Evolutionary conservation across 1,140 invertebrate genomes (phyloP), one percentile per base, ranked within the genome.

Genomic region (Drosophila azteca): DNA sequence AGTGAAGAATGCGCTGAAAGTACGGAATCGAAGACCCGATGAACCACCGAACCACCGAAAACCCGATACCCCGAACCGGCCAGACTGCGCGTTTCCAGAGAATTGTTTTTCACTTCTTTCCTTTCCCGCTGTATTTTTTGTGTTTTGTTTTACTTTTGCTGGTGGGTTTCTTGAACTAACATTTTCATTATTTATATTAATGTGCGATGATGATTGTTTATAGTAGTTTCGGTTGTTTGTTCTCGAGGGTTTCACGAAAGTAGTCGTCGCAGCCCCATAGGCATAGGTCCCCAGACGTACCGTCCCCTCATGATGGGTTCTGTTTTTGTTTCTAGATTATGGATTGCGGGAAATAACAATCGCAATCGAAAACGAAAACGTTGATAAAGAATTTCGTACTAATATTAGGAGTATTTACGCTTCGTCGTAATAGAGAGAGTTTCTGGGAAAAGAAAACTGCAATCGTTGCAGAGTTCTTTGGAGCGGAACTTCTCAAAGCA

Each of bases 231-330:
- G 58, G 59, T 22, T 57, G 41, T 55, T 61, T 15, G 26, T 15
- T 22, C 64, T 66, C 50, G 60, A 11, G 44, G 48, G 60, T 52
- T 59, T 71, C 61, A 68, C 80, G 79, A 79, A 83, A 83, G 79
- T 83, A 59, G 63, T 69, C 54, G 35, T 26, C 24, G 24, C 50
- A 20, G 17, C 17, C 17, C 17, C 17, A 1, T 20, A 20, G 17
- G 17, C 17, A 31, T 7, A 49, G 20, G 4, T 4, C 11, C 35
- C 11, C 35, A 11, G 35, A 1, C 35, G 35, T 9, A 31, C 1
- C 29, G 35, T 39, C 11, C 31, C 44, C 11, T 26, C 65, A 17
- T n/a, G 26, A 15, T 13, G 44, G 13, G 46, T 20, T 50, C 50
- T 41, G 26, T 63, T 53, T 51, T 13, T 9, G 31, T 61, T 49